Percentiles rank a stretch among this genome's conserved stretches.
These are phyloP conservation scores for Callospermophilus lateralis DNA, from an alignment of 2,113 vertebrate species.

Conservation along the genomic window DNA sequence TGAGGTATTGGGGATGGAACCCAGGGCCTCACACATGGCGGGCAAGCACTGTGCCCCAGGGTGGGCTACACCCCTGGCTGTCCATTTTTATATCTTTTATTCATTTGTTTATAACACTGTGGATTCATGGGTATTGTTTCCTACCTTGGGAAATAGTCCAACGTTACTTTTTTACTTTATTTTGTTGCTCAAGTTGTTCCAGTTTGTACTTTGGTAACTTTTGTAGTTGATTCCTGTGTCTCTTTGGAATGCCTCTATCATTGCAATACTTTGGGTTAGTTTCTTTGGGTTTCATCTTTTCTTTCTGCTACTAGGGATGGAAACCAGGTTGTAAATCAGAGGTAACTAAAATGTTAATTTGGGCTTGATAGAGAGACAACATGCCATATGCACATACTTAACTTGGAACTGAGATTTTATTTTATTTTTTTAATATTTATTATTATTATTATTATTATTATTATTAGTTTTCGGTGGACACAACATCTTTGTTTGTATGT, in stretches of 20 bases:
- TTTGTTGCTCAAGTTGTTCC: not conserved
- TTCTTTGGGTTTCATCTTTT: too few relatives aligned
- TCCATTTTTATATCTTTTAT: too few relatives aligned
- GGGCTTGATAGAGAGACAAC: not conserved
- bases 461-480: too few relatives aligned
- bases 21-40: not conserved
- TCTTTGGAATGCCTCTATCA: too few relatives aligned
- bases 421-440: too few relatives aligned
- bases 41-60: not conserved
- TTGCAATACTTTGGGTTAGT: too few relatives aligned
- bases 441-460: too few relatives aligned
- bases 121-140: not conserved
- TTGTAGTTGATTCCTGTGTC: too few relatives aligned
- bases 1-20: not conserved
- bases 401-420: not conserved
- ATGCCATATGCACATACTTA: not conserved
- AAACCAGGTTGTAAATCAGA: not conserved
- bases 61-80: too few relatives aligned
- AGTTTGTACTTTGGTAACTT: too few relatives aligned
- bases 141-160: not conserved
- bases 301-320: not conserved
- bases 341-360: not conserved
- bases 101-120: too few relatives aligned
- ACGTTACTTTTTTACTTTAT: not conserved
- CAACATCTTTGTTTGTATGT: too few relatives aligned